These are phyloP conservation scores for Conistra vaccinii DNA, from an alignment of 2,888 invertebrate genomes.

Conservation along the genomic window DNA sequence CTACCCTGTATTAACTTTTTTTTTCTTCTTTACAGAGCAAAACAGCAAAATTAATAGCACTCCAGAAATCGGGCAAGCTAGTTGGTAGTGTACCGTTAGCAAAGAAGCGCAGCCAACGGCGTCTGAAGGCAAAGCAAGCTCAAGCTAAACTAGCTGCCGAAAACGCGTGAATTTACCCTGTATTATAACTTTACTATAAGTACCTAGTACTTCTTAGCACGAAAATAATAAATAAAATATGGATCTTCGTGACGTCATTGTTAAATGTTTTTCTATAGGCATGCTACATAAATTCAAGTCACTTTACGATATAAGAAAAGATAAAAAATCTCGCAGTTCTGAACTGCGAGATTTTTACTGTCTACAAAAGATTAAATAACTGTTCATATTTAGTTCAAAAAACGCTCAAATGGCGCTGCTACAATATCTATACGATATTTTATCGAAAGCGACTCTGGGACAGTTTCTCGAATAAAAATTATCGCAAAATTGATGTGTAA, in stretches of 20 bases:
- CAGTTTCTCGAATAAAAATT: background rate
- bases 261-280: conserved; percentile 24
- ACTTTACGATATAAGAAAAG: background rate
- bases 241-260: conserved; percentile 14
- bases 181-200: background rate
- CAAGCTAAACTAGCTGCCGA: conserved; percentile 69
- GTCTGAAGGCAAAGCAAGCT: conserved; percentile 82
- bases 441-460: background rate
- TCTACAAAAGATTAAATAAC: background rate
- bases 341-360: too few relatives aligned
- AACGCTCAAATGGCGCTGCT: background rate
- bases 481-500: too few relatives aligned
- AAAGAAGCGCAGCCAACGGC: conserved; percentile 83
- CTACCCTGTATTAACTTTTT: too few relatives aligned
- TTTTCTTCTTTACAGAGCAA: conserved; percentile 79
- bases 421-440: background rate
- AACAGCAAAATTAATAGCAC: conserved; percentile 84
- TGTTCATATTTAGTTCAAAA: background rate
- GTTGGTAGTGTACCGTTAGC: conserved; percentile 81
- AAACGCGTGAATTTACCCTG: conserved; percentile 10
- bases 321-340: background rate
- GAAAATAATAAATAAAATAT: conserved; percentile 10
- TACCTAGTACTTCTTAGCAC: background rate
- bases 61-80: conserved; percentile 85
- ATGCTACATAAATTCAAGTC: conserved; percentile 9